phyloP scores from a whole-genome alignment of 2,888 invertebrate species.

The Tanytarsus gracilentus region DNA sequence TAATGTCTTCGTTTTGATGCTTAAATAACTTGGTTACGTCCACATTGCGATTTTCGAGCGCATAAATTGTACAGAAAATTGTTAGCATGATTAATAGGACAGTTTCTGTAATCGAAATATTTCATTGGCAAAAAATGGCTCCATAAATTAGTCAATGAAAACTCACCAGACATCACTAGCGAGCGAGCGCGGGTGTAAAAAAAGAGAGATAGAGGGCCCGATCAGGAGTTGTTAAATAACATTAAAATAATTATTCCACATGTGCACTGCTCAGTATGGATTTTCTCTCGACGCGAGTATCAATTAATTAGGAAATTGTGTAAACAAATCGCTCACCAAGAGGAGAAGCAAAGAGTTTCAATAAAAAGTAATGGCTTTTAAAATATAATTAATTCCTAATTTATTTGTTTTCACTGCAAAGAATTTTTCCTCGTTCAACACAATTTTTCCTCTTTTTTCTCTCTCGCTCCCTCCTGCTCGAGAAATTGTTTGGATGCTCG shows the following conservation, averaged over 20 bases:
- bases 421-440: not conserved
- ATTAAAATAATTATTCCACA: conserved; percentile 4
- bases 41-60: not conserved
- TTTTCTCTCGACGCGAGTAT: not conserved
- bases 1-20: conserved; percentile 1
- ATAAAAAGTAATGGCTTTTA: conserved; percentile 21
- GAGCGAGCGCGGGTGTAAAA: too few species aligned
- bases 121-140: not conserved
- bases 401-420: conserved; percentile 23
- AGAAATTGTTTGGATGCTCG: not conserved
- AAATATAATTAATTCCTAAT: conserved; percentile 27
- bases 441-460: not conserved
- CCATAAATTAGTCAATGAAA: conserved; percentile 4
- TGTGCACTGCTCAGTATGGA: not conserved
- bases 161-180: conserved; percentile 11
- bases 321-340: conserved; percentile 13
- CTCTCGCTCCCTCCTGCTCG: too few species aligned
- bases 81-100: conserved; percentile 6
- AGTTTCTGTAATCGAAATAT: conserved; percentile 5
- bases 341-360: not conserved
- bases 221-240: too few species aligned
- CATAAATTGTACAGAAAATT: conserved; percentile 1
- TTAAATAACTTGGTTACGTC: conserved; percentile 10
- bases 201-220: too few species aligned
- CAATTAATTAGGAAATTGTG: not conserved